Evolutionary conservation across 1,140 invertebrate genomes (phyloP).

Genomic region (Panagrolaimus sp.): DNA sequence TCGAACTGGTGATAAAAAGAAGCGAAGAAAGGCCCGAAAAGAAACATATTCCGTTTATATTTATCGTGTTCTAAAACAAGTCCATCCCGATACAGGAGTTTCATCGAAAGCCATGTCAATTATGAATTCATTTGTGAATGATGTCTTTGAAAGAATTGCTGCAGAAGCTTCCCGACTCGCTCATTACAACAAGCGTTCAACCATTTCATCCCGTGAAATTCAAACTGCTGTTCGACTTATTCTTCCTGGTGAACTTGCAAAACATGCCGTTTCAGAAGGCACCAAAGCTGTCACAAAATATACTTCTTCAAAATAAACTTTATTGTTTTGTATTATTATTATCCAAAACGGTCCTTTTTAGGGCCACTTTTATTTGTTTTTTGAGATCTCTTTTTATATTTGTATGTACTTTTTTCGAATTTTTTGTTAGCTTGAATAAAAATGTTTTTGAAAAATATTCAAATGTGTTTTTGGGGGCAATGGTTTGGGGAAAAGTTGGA

Average conservation of each 20-base stretch:
- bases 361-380: too few species aligned
- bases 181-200: constrained; percentile 59
- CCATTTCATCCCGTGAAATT: constrained; percentile 65
- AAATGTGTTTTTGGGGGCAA: too few species aligned
- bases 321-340: too few species aligned
- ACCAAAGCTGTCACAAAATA: constrained; percentile 66
- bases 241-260: constrained; percentile 66
- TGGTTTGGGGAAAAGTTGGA: too few species aligned
- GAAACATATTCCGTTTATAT: constrained; percentile 23
- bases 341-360: constrained; percentile 9
- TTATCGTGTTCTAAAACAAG: constrained; percentile 57
- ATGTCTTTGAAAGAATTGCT: constrained; percentile 61
- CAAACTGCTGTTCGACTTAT: constrained; percentile 66
- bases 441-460: too few species aligned
- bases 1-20: constrained; percentile 56
- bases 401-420: background rate
- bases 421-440: too few species aligned
- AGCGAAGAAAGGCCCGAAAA: constrained; percentile 40
- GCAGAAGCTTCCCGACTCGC: constrained; percentile 58
- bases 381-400: background rate
- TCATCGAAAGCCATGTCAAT: constrained; percentile 64
- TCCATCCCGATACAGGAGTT: constrained; percentile 61
- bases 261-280: constrained; percentile 65
- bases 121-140: constrained; percentile 64
- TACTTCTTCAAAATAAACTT: constrained; percentile 61